Base-by-base conservation (phyloP, 2,888 invertebrate species). In the Linhomoeus sp. region DNA sequence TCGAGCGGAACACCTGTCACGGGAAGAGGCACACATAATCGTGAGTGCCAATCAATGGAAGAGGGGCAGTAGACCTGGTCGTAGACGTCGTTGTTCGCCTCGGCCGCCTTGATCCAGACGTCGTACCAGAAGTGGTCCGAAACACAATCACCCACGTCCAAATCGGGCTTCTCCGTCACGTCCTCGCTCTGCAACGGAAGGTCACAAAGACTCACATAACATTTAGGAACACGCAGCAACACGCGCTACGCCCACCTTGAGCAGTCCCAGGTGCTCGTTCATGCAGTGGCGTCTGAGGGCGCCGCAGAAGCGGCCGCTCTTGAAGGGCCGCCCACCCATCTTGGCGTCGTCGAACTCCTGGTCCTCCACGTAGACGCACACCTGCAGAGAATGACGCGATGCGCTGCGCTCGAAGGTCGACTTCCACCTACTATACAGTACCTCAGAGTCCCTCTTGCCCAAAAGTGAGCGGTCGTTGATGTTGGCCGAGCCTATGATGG, bases 401-500 rank as follows among this genome's bases (percentile, higher is more conserved):
- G 29, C 29, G 29, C 29, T 5, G 5, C 7, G 29, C 12, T 12
- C 7, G 29, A 12, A 12, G 29, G 5, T 29, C 29, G 29, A 29
- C 29, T 29, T 12, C 29, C 29, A 29, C n/a, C n/a, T n/a, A n/a
- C n/a, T n/a, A 29, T 9, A 29, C 12, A 35, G 3, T 24, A 68
- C 55, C 51, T 92, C 92, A 0, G 87, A 88, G 62, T 92, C 92
- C 53, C 92, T 72, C 49, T 78, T 81, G 0, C 90, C 92, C 46
- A 87, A 72, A 76, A 94, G 76, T 47, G 88, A 90, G 45, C 94
- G 72, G 65, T 97, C 94, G 63, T 97, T 97, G 56, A 97, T 88
- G 63, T 97, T 97, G 0, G 94, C 92, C 5, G 90, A 92, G 20
- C 94, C 94, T 59, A 92, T 90, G 52, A 97, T 87, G 0, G 85